Evolutionary conservation across 2,888 invertebrate species (phyloP), one percentile per base, ranked within the genome.

Genomic region (Sycophila texana): DNA sequence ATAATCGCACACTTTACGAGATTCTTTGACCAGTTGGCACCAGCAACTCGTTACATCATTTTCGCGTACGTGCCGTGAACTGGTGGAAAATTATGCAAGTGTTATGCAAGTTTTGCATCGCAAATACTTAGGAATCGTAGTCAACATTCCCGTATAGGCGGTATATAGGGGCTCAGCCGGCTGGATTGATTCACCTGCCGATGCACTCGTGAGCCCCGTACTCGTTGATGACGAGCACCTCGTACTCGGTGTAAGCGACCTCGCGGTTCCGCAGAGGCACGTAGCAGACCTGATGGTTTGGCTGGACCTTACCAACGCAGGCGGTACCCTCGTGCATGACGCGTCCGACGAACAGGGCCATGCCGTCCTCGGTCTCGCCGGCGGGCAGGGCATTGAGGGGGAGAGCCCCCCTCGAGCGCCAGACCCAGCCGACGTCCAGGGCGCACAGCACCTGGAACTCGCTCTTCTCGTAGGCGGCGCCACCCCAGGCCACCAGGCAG

Each of bases 301-400:
- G 87, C 58, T 89, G 88, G 82, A 89, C 85, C 82, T 88, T 89
- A 18, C 89, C 89, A 39, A 88, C 77, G 47, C 86, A 83, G 51
- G 86, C 86, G 4, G 83, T 39, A 20, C 86, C 88, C 7, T 88
- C 85, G 71, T 85, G 84, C 60, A 86, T 79, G 13, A 87, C 85
- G 53, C 89, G 84, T 5, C 87, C 89, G 16, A 89, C 84, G 74
- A 86, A 89, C 16, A 89, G 82, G 0, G 85, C 85, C 63, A 84
- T 84, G 51, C 87, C 86, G 12, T 88, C 86, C 65, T 86, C 85
- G 0, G 88, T 87, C 71, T 86, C 84, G 1, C 90, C 89, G 0
- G 86, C 89, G 12, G 87, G 86, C 65, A 90, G 81, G 0, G 90
- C 89, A 4, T 88, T 84, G 4, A 87, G 78, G 10, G 90, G 90